Base-by-base conservation (phyloP, 2,113 vertebrate species). In the Cottus gobio region DNA sequence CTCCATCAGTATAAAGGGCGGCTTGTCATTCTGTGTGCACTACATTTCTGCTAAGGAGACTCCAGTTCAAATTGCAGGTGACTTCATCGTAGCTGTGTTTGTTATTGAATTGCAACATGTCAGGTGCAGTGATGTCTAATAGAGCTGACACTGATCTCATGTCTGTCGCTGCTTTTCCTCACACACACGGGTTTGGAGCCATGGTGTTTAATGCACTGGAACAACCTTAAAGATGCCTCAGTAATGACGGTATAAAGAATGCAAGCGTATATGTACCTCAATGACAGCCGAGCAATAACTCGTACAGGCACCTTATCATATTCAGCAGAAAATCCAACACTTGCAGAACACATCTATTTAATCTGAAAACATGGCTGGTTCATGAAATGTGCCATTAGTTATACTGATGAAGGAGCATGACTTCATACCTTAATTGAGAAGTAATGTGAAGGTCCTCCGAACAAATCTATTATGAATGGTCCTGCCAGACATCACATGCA, bases 401-500 rank as follows among this genome's bases (percentile, higher is more conserved):
- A 83, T 90, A 85, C 91, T 90, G 89, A 91, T 91, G 88, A 91
- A 89, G 85, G 64, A 91, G 90, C 93, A 91, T 93, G 90, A 90
- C 92, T 91, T 91, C 91, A 90, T 93, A 89, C 92, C 79, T 87
- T 92, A 92, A 93, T 93, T 91, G 88, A 63, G 71, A 87, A 68
- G 86, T 77, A 90, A 92, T 88, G 87, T 63, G 71, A 89, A 77
- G 90, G 89, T 89, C 89, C 75, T 93, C 92, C 88, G 89, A 93
- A 85, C 89, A 91, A 94, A 94, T 94, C 93, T 94, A 93, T 94
- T 94, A 92, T 86, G 73, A 83, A 93, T 88, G 93, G 85, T 91
- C 82, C 31, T 42, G 68, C 15, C 6, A 83, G 69, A 92, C 82
- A 89, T 89, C 87, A 91, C 79, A 93, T 37, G 46, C 67, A 75